Conservation (phyloP, 2,888 invertebrate species). For the Acleris literana region DNA sequence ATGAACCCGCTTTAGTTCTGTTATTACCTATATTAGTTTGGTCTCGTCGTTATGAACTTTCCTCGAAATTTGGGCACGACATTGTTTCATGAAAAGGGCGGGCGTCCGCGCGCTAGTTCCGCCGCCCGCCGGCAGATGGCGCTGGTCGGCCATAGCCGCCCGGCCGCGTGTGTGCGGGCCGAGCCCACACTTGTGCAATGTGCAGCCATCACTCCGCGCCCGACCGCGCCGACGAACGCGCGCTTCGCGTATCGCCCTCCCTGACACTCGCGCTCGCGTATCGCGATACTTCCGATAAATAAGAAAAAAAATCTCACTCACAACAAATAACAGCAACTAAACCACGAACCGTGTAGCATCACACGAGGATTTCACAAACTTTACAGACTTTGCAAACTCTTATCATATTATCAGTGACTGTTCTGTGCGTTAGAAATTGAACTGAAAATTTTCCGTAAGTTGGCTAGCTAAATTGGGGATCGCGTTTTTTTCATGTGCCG, state of each 20-base stretch:
- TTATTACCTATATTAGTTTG: constrained; percentile 27
- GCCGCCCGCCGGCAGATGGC: constrained; percentile 76
- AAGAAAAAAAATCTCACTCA: constrained; percentile 20
- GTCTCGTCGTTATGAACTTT: constrained; percentile 25
- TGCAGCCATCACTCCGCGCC: constrained; percentile 79
- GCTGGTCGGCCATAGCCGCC: constrained; percentile 48
- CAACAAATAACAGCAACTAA: constrained; percentile 2
- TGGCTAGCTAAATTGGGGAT: constrained; percentile 79
- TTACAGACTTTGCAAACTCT: constrained; percentile 50
- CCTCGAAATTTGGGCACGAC: constrained; percentile 32
- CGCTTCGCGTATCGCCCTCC: constrained; percentile 66
- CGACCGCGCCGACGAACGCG: constrained; percentile 78
- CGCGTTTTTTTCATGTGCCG: constrained; percentile 83
- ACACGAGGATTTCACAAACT: not conserved
- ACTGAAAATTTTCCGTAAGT: constrained; percentile 42
- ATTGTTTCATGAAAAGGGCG: constrained; percentile 41
- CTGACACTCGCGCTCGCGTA: constrained; percentile 67
- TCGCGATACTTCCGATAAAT: constrained; percentile 42
- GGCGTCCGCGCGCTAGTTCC: constrained; percentile 53
- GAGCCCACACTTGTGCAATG: constrained; percentile 55
- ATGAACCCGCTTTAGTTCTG: constrained; percentile 13
- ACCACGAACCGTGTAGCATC: not conserved
- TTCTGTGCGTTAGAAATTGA: constrained; percentile 52
- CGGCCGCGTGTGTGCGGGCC: constrained; percentile 73
- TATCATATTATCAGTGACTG: constrained; percentile 71